Conservation (phyloP, 2,797 vertebrate genomes). For the Acipenser oxyrinchus region DNA sequence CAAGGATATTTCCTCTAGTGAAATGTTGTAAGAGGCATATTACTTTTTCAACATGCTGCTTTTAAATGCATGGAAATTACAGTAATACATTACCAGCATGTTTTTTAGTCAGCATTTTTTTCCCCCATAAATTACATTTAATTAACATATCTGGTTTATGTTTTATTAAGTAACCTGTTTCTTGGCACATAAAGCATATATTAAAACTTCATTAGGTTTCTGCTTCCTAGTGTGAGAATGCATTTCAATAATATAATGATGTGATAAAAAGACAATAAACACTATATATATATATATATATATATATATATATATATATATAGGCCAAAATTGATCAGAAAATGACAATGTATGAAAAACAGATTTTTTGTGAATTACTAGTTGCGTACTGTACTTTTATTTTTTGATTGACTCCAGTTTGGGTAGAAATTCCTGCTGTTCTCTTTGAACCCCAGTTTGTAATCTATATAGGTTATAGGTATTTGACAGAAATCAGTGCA, state of each 20-base stretch:
- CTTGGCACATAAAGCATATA: background rate
- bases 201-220: too few relatives aligned
- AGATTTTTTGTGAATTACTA: too few relatives aligned
- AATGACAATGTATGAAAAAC: too few relatives aligned
- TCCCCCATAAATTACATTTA: background rate
- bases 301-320: too few relatives aligned
- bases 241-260: too few relatives aligned
- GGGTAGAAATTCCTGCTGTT: constrained; percentile 24
- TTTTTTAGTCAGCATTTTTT: background rate
- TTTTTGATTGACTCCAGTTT: constrained; percentile 31
- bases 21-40: background rate
- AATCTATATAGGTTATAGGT: constrained; percentile 34
- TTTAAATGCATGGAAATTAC: background rate
- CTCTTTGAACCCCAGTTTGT: constrained; percentile 19
- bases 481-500: constrained; percentile 41
- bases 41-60: background rate
- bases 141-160: background rate
- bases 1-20: background rate
- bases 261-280: too few relatives aligned
- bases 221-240: too few relatives aligned
- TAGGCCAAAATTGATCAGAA: too few relatives aligned
- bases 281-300: too few relatives aligned
- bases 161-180: background rate
- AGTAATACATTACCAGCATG: background rate
- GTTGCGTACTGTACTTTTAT: constrained; percentile 1